A percentile compares a stretch with the other conserved stretches of the same genome.
phyloP scores from a whole-genome alignment of 1,140 invertebrate species.

The Chionoecetes opilio region DNA sequence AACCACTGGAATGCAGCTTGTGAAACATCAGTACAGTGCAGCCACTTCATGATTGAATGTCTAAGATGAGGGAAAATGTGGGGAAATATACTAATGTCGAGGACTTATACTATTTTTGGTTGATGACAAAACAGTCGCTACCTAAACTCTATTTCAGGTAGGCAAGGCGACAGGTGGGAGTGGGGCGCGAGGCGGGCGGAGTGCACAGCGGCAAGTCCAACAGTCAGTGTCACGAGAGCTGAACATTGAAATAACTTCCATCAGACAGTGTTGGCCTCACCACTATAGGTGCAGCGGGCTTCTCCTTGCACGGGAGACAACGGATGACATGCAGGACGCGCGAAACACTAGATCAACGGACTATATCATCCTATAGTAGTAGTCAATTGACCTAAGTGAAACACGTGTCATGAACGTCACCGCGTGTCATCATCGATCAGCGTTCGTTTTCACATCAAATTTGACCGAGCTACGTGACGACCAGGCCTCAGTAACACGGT shows the following conservation, averaged over 20 bases:
- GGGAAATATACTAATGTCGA: not conserved
- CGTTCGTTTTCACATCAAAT: not conserved
- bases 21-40: not conserved
- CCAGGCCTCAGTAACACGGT: not conserved
- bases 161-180: not conserved
- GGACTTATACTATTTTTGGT: not conserved
- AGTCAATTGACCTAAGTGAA: too few species aligned
- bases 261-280: not conserved
- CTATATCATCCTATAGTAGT: too few species aligned
- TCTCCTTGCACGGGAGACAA: not conserved
- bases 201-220: constrained; percentile 9
- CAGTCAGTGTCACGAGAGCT: constrained; percentile 45
- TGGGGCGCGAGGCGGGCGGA: not conserved
- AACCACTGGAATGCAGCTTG: not conserved
- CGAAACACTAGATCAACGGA: too few species aligned
- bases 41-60: not conserved
- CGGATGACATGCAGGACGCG: not conserved
- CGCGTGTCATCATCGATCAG: not conserved
- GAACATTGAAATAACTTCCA: constrained; percentile 11
- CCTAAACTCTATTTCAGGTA: not conserved
- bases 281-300: not conserved
- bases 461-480: not conserved
- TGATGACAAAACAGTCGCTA: not conserved
- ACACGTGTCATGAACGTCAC: not conserved
- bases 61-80: not conserved